Percentiles rank a stretch among this genome's conserved stretches.
phyloP scores from a whole-genome alignment of 1,140 invertebrate genomes.

The Drosophila repleta region DNA sequence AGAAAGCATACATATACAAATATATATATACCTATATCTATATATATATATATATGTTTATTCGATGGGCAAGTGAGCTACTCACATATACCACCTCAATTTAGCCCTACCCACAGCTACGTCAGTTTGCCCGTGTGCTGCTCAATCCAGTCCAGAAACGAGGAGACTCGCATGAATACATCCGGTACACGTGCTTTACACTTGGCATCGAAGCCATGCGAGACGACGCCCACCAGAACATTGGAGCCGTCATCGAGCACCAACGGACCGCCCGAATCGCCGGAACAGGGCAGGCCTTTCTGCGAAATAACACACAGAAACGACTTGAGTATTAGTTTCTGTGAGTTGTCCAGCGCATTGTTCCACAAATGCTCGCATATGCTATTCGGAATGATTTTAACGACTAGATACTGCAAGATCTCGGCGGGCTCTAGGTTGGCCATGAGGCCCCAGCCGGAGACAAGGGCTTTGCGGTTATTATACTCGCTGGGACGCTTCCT shows the following conservation, averaged over 20 bases:
- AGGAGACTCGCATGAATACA: conserved; percentile 46
- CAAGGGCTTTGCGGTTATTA: conserved; percentile 10
- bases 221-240: conserved; percentile 58
- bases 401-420: conserved; percentile 37
- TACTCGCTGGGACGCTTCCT: not conserved
- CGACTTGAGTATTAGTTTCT: conserved; percentile 26
- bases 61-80: no score
- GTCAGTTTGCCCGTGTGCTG: conserved; percentile 11
- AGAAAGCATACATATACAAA: no score
- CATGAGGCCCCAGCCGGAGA: conserved; percentile 57
- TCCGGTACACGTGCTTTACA: conserved; percentile 49
- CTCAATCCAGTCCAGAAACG: conserved; percentile 45
- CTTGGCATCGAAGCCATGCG: conserved; percentile 50
- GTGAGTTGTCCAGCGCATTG: conserved; percentile 6
- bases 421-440: not conserved
- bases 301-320: conserved; percentile 54
- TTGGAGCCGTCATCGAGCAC: conserved; percentile 39
- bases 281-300: conserved; percentile 50
- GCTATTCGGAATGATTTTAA: conserved; percentile 43
- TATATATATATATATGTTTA: no score
- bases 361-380: conserved; percentile 53
- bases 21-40: no score
- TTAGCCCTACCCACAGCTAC: no score
- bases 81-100: no score
- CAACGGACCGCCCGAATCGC: conserved; percentile 60